Evolutionary conservation across 2,113 vertebrate genomes (phyloP), one percentile per base, ranked within the genome.

Genomic region (Chunga burmeisteri): DNA sequence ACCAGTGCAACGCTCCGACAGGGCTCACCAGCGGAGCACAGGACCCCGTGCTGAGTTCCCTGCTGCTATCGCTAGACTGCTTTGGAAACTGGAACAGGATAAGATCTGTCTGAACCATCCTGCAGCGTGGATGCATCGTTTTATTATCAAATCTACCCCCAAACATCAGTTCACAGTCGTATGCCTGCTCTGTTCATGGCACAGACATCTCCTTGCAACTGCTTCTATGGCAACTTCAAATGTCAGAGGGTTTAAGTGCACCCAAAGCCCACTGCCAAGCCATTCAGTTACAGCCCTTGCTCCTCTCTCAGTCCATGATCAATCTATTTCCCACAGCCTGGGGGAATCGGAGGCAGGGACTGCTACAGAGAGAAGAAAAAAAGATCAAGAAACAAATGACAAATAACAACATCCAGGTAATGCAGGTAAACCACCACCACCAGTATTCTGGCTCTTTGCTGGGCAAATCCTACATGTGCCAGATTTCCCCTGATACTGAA

Each of bases 41-140:
- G 32, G 40, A 71, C 40, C 40, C 36, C 1, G 3, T 18, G 52
- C 53, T 1, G 13, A 46, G 36, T 19, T 90, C 42, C 65, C 26
- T 17, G 5, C 27, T 34, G 34, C 34, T 42, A 26, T 8, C 29
- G 74, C 16, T 16, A 40, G 34, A 16, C 47, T 22, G 26, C 59
- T 83, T 63, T 34, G 30, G 78, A 74, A 74, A 58, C 0, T 12
- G 56, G 6, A 58, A 8, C 0, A 4, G 73, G 47, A 8, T 26
- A 30, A 63, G 30, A 21, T 42, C 40, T 38, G 10, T 16, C 34
- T n/a, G 52, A 2, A 1, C 75, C 8, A 3, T 22, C 40, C 10
- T n/a, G 52, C 46, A 50, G 58, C 2, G 0, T 4, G 52, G 79
- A 18, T 3, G 2, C 34, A 5, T 14, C 2, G 2, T 27, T 90